Evolutionary conservation across 2,888 invertebrate genomes (phyloP).

Genomic region (Tortrix viridana): DNA sequence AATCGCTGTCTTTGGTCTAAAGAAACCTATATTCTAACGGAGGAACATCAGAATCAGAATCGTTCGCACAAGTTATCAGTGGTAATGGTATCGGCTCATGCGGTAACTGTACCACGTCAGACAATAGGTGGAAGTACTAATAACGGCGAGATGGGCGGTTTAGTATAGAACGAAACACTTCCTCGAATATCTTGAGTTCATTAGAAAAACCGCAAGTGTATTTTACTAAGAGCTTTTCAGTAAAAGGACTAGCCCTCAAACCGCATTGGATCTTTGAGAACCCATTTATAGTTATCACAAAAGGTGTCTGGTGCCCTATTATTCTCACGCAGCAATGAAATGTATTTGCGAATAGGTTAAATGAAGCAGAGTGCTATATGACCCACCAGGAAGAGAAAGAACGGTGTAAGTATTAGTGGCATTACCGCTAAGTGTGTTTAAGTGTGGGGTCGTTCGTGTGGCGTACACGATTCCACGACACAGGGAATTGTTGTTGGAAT

Average conservation of each 20-base stretch:
- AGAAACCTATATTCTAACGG: constrained; percentile 17
- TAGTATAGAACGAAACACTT: constrained; percentile 14
- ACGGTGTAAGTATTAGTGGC: neutral
- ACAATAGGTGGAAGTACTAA: constrained; percentile 52
- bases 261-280: no score
- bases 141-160: constrained; percentile 52
- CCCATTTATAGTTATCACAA: no score
- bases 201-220: no score
- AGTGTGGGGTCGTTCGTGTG: constrained; percentile 1
- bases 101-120: constrained; percentile 46
- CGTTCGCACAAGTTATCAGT: constrained; percentile 16
- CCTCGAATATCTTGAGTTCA: constrained; percentile 1
- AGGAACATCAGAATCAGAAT: neutral
- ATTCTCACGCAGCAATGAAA: no score
- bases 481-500: neutral
- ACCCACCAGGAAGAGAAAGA: neutral
- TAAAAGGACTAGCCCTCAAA: no score
- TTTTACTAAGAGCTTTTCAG: no score
- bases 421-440: neutral
- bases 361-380: neutral
- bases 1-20: constrained; percentile 1
- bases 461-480: neutral
- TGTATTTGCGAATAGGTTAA: neutral
- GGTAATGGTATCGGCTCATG: constrained; percentile 41
- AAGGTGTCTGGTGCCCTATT: no score